Evolutionary conservation across 1,140 invertebrate genomes (phyloP).

Genomic region (Neotoxoptera formosana): DNA sequence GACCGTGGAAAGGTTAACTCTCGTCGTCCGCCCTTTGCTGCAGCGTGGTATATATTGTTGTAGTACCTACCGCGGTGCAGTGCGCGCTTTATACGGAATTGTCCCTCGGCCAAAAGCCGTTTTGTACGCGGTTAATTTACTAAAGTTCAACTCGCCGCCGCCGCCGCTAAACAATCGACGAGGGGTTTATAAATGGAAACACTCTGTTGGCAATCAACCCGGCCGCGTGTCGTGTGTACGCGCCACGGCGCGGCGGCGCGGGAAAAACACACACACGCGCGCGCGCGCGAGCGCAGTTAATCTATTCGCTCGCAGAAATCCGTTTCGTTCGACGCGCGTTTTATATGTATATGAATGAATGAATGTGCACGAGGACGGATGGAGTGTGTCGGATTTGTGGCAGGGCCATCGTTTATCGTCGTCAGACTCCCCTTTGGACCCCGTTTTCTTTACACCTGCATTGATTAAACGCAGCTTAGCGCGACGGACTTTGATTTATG

Average conservation of each 20-base stretch:
- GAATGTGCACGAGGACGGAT: neutral
- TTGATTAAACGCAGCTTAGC: neutral
- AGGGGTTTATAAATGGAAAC: constrained; percentile 33
- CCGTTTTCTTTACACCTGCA: neutral
- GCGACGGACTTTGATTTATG: neutral
- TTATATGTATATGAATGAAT: neutral
- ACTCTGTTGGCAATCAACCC: constrained; percentile 38
- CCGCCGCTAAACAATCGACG: constrained; percentile 19
- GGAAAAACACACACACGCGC: neutral
- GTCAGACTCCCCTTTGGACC: neutral
- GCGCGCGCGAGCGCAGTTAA: neutral
- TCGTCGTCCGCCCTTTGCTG: neutral
- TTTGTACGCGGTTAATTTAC: constrained; percentile 51
- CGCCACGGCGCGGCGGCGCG: neutral
- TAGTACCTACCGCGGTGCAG: too few species aligned
- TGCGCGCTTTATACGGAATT: neutral
- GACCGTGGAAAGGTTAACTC: constrained; percentile 36
- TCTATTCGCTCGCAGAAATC: neutral
- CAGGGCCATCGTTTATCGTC: neutral
- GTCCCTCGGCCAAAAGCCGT: constrained; percentile 30
- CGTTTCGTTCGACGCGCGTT: neutral
- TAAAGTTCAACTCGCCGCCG: constrained; percentile 27
- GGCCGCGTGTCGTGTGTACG: neutral
- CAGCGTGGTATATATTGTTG: too few species aligned
- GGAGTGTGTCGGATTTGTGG: neutral